Conservation (phyloP, 2,797 vertebrate species). For the Gymnoscopelus braueri region DNA sequence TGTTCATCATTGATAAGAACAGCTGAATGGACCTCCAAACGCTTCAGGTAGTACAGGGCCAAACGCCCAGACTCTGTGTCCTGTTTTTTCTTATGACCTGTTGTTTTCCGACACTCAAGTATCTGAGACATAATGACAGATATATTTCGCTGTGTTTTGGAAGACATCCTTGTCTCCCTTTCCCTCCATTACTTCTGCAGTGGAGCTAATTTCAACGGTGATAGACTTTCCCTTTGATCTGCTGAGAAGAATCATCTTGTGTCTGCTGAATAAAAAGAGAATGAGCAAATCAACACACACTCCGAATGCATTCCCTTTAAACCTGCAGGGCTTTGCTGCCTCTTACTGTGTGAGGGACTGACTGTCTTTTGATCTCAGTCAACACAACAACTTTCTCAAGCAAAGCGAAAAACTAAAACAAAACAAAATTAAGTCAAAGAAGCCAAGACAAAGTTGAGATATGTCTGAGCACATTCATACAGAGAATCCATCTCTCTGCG, state of each 20-base stretch:
- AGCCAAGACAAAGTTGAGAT: not conserved
- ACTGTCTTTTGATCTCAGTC: constrained; percentile 11
- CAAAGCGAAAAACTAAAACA: not conserved
- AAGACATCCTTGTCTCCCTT: constrained; percentile 26
- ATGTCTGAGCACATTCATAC: constrained; percentile 10
- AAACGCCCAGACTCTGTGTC: too few species aligned
- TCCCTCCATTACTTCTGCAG: constrained; percentile 28
- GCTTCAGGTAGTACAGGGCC: too few species aligned
- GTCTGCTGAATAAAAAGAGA: constrained; percentile 40
- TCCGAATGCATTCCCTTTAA: constrained; percentile 1
- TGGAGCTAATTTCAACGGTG: constrained; percentile 38
- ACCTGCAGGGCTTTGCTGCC: constrained; percentile 2
- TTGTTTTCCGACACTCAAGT: constrained; percentile 17
- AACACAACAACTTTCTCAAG: not conserved
- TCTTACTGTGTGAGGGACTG: not conserved
- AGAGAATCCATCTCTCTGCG: not conserved
- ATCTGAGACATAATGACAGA: constrained; percentile 28
- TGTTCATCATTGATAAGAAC: too few species aligned
- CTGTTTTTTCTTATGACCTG: not conserved
- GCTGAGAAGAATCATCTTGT: constrained; percentile 18
- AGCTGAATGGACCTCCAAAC: too few species aligned
- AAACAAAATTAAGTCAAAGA: not conserved
- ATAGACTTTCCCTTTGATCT: constrained; percentile 50
- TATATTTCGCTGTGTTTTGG: constrained; percentile 47
- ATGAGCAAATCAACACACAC: constrained; percentile 11